Evolutionary conservation across 2,113 vertebrate species (phyloP), one percentile per base, ranked within the genome.

Genomic region (Perca schrenkii): DNA sequence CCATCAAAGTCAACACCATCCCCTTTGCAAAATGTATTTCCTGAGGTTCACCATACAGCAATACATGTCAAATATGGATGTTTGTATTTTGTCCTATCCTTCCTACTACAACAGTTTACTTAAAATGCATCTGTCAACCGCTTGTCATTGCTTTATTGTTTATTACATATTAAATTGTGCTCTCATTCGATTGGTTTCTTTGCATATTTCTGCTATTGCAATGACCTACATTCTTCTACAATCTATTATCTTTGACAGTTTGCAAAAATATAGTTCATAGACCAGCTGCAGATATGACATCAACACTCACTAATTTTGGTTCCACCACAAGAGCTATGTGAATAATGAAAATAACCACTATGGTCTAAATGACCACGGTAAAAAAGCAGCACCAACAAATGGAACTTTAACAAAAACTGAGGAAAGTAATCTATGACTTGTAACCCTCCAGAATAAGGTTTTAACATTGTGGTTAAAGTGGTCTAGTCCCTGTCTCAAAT

Each of bases 401-500:
- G 52, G 15, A 15, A 63, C 25, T 4, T 34, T 19, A 28, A 52
- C 0, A 69, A 75, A 79, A 66, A 56, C 21, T 43, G 13, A 72
- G 1, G 68, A 50, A 1, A 34, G 2, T 52, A 10, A 83, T 69
- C 16, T 43, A 8, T 15, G 4, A 62, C 53, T 57, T 62, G 12
- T 21, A 47, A 46, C 5, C 58, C 8, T 31, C 52, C n/a, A 52
- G 15, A 25, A 3, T 49, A 78, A 73, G 19, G 12, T 36, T 63
- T 65, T 12, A 52, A 74, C 5, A 6, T 6, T 34, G 34, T 34
- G 10, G 0, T 28, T 28, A 28, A 28, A 28, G 28, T 28, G 28
- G 19, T 80, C 21, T 47, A 74, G 1, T 56, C 10, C 21, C 19
- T 78, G 6, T 74, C 3, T 68, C 0, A 83, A 90, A 85, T 34